phyloP scores from a whole-genome alignment of 2,797 vertebrate species.

The Sparidentex hasta region DNA sequence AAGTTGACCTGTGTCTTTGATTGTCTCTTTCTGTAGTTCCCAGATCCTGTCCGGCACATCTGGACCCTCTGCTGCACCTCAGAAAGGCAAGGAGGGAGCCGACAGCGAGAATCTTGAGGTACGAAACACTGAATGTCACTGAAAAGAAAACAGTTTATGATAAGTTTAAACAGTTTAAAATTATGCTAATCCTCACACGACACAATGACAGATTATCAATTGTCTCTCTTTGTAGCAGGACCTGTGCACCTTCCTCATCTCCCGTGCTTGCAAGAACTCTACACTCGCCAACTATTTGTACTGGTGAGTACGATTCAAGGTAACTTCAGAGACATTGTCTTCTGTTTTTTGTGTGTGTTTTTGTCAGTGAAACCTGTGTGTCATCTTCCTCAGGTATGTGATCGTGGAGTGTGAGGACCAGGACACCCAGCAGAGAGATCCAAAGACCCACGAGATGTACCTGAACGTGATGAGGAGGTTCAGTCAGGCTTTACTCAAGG shows the following conservation, averaged over 20 bases:
- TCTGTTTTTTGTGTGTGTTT: neutral
- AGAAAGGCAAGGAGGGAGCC: constrained; percentile 91
- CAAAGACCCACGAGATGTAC: constrained; percentile 98
- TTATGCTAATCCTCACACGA: neutral
- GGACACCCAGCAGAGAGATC: constrained; percentile 97
- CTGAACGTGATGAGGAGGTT: constrained; percentile 98
- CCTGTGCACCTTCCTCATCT: constrained; percentile 98
- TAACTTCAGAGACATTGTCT: neutral
- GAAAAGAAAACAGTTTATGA: neutral
- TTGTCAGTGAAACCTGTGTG: neutral
- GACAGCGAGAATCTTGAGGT: constrained; percentile 95
- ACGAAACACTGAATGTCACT: constrained; percentile 35
- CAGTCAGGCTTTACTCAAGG: constrained; percentile 98
- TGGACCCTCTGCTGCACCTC: constrained; percentile 75
- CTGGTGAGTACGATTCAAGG: constrained; percentile 86
- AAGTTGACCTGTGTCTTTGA: neutral
- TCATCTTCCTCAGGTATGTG: constrained; percentile 90
- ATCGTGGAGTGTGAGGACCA: constrained; percentile 99
- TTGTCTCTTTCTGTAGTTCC: constrained; percentile 82
- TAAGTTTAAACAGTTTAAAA: neutral
- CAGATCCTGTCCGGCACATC: constrained; percentile 88
- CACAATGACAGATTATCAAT: neutral
- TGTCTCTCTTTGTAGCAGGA: constrained; percentile 89
- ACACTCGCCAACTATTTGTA: constrained; percentile 98
- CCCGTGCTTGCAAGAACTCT: constrained; percentile 97